Conservation (phyloP, 2,888 invertebrate species). For the Eupithecia tripunctaria region DNA sequence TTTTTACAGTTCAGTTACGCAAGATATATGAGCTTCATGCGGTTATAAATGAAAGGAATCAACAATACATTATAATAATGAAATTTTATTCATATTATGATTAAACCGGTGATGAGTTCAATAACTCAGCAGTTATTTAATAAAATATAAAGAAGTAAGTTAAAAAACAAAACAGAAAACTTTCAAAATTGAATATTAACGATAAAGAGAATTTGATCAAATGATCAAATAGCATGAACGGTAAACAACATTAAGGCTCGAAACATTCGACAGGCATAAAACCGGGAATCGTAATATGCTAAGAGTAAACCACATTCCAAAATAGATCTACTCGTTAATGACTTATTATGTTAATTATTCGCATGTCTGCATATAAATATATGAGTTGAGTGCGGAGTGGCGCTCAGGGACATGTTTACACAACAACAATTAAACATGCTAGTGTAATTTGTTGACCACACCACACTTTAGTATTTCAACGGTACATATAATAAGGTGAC, state of each 20-base stretch:
- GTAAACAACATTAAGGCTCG: slow-evolving; percentile 31
- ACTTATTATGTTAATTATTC: slow-evolving; percentile 37
- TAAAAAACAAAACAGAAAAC: background rate
- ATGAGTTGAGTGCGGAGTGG: slow-evolving; percentile 18
- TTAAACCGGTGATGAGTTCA: background rate
- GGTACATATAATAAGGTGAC: background rate
- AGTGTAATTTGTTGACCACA: slow-evolving; percentile 6
- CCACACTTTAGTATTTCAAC: background rate
- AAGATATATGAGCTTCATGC: slow-evolving; percentile 41
- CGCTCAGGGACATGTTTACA: slow-evolving; percentile 32
- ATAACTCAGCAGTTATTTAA: background rate
- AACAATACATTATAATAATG: slow-evolving; percentile 18
- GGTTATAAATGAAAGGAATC: slow-evolving; percentile 33
- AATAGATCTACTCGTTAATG: slow-evolving; percentile 42
- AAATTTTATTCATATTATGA: background rate
- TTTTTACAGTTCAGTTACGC: slow-evolving; percentile 48
- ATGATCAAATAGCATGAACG: background rate
- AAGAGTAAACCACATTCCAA: slow-evolving; percentile 52
- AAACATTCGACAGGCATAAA: slow-evolving; percentile 33
- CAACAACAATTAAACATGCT: slow-evolving; percentile 22
- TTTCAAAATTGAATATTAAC: background rate
- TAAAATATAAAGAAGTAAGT: background rate
- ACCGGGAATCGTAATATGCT: slow-evolving; percentile 38
- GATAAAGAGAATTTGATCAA: background rate
- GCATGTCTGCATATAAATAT: slow-evolving; percentile 33